Conservation (phyloP, 2,888 invertebrate genomes). For the Frankliniella fusca region DNA sequence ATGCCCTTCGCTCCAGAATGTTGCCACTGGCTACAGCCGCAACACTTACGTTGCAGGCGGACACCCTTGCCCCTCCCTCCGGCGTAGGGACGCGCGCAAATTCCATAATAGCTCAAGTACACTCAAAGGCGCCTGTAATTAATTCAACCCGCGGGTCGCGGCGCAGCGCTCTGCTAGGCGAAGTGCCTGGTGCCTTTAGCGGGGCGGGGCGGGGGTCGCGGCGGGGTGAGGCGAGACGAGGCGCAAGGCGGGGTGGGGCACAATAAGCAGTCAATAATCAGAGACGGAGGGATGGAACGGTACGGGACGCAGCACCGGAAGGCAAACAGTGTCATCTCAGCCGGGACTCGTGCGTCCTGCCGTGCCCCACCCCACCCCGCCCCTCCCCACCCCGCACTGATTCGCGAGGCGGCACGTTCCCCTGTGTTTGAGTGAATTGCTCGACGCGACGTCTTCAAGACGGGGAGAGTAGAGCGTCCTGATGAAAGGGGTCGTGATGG, state of each 20-base stretch:
- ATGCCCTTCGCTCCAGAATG: not conserved
- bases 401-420: not conserved
- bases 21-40: not conserved
- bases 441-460: not conserved
- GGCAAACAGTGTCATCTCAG: not conserved
- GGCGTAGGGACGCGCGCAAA: not conserved
- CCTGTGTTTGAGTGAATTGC: not conserved
- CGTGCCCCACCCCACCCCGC: not conserved
- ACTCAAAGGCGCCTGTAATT: not conserved
- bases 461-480: not conserved
- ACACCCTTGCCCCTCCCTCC: not conserved
- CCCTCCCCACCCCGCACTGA: not conserved
- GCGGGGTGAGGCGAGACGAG: not conserved
- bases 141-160: conserved; percentile 6
- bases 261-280: conserved; percentile 6
- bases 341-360: too few relatives aligned
- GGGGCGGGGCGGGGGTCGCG: not conserved
- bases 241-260: not conserved
- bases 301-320: not conserved
- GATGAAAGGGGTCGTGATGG: not conserved
- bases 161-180: not conserved
- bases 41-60: not conserved
- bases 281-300: not conserved
- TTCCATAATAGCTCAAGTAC: not conserved
- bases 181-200: not conserved